A percentile compares a stretch with the other conserved stretches of the same genome.
Conservation (phyloP, 2,113 vertebrate species). For the Coreoperca whiteheadi region DNA sequence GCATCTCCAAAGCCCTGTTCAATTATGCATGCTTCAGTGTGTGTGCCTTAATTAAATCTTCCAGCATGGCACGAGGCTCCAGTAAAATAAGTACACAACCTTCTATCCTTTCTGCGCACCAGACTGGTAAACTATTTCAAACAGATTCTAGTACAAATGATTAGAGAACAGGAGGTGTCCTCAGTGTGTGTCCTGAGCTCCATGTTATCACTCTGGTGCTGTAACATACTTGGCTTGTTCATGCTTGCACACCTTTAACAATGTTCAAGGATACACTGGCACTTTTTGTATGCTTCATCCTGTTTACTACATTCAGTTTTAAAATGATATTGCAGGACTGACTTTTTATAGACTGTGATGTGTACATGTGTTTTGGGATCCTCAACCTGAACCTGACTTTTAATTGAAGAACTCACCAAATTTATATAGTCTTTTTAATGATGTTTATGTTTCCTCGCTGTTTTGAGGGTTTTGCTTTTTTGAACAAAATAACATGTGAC, state of each 20-base stretch:
- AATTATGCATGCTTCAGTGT: constrained; percentile 60
- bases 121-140: constrained; percentile 16
- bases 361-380: not conserved
- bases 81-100: constrained; percentile 32
- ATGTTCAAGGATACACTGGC: not conserved
- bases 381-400: not conserved
- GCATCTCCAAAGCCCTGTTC: constrained; percentile 45
- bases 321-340: not conserved
- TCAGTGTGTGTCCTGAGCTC: not conserved
- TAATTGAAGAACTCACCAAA: not conserved
- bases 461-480: not conserved
- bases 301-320: not conserved
- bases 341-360: not conserved
- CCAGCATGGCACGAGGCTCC: constrained; percentile 11
- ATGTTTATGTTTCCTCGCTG: not conserved
- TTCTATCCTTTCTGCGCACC: constrained; percentile 15
- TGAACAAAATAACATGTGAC: not conserved
- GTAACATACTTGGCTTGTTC: not conserved
- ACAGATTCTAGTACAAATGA: constrained; percentile 6
- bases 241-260: not conserved
- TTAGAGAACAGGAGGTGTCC: constrained; percentile 10
- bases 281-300: not conserved
- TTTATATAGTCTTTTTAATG: not conserved
- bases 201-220: not conserved
- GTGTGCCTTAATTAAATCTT: constrained; percentile 65